These are phyloP conservation scores for Pantherophis guttatus DNA, from an alignment of 2,113 vertebrate genomes.

Conservation along the genomic window DNA sequence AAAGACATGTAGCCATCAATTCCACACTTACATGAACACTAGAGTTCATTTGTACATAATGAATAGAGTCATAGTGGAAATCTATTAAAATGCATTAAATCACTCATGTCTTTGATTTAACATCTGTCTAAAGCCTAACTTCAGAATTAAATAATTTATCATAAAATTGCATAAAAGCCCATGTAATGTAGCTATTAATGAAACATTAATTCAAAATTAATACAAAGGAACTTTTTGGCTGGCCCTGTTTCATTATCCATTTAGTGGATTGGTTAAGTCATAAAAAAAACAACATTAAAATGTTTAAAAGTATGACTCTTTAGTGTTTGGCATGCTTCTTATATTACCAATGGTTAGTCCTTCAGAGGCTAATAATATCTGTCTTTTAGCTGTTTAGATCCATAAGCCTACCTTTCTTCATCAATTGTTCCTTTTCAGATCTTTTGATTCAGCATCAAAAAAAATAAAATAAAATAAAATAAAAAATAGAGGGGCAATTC, in stretches of 20 bases:
- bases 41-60: constrained; percentile 54
- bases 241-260: constrained; percentile 44
- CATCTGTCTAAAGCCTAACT: constrained; percentile 56
- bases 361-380: not conserved
- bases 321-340: not conserved
- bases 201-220: constrained; percentile 61
- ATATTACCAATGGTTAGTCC: constrained; percentile 7
- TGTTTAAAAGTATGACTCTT: not conserved
- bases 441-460: no score
- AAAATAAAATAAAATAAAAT: no score
- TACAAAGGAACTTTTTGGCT: constrained; percentile 43
- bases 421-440: not conserved
- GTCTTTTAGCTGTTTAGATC: not conserved
- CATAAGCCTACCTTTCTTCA: not conserved
- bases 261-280: constrained; percentile 30
- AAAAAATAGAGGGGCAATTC: not conserved
- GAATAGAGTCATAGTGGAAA: constrained; percentile 49
- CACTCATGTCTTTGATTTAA: constrained; percentile 65
- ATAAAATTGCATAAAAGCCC: constrained; percentile 58
- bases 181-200: constrained; percentile 61
- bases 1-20: constrained; percentile 28
- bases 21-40: constrained; percentile 38
- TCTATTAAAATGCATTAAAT: constrained; percentile 59
- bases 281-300: constrained; percentile 11
- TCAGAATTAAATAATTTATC: constrained; percentile 67